Conservation (phyloP, 2,888 invertebrate genomes). For the Drepanosiphum platanoidis region DNA sequence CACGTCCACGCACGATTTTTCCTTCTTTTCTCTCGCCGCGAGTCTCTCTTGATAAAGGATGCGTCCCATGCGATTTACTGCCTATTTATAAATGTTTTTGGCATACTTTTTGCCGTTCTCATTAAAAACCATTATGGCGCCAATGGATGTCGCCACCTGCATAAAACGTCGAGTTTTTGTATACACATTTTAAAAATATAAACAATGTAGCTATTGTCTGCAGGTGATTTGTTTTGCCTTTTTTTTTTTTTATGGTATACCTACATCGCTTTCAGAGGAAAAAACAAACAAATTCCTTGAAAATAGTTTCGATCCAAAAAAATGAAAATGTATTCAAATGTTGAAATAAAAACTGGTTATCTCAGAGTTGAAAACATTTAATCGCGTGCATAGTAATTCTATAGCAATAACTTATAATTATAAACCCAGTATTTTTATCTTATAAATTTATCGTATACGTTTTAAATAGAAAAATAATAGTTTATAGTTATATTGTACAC, state of each 20-base stretch:
- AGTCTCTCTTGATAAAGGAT: slow-evolving; percentile 17
- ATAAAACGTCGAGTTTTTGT: slow-evolving; percentile 49
- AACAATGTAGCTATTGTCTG: slow-evolving; percentile 37
- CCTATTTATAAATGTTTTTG: no score
- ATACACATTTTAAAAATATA: slow-evolving; percentile 11
- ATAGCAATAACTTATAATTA: background rate
- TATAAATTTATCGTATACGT: background rate
- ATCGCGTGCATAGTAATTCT: background rate
- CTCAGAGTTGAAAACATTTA: background rate
- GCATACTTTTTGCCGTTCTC: slow-evolving; percentile 38
- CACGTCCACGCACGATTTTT: background rate
- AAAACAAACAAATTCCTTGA: slow-evolving; percentile 18
- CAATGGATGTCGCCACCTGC: slow-evolving; percentile 34
- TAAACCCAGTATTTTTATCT: background rate
- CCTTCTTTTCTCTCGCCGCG: background rate
- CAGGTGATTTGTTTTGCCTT: slow-evolving; percentile 14
- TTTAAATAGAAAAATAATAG: slow-evolving; percentile 6
- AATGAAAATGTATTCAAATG: background rate
- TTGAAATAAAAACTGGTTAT: slow-evolving; percentile 15
- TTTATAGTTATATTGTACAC: background rate
- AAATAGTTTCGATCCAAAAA: background rate
- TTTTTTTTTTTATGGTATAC: background rate
- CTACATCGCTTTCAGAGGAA: background rate
- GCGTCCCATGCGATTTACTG: background rate
- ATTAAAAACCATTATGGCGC: slow-evolving; percentile 49